Evolutionary conservation across 2,888 invertebrate genomes (phyloP).

Genomic region (Drosophila cognata): DNA sequence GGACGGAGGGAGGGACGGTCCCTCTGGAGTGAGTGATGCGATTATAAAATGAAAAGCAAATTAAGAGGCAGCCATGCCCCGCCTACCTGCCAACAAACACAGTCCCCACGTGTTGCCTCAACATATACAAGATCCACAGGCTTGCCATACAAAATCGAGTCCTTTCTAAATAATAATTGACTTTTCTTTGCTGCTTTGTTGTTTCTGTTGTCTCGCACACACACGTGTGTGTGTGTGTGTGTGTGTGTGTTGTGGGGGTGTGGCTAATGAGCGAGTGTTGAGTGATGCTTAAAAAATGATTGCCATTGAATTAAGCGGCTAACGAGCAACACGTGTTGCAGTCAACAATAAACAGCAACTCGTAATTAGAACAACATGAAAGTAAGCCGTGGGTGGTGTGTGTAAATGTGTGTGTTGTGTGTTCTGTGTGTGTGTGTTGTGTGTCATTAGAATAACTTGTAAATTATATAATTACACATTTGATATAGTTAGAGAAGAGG

Average conservation of each 20-base stretch:
- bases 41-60: conserved; percentile 69
- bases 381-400: neutral
- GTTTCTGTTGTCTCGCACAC: conserved; percentile 29
- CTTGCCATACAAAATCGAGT: conserved; percentile 11
- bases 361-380: conserved; percentile 5
- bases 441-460: neutral
- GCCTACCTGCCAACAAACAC: neutral
- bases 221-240: conserved; percentile 3
- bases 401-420: neutral
- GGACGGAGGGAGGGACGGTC: neutral
- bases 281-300: conserved; percentile 57
- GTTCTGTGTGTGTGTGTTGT: neutral
- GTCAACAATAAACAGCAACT: conserved; percentile 2
- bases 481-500: neutral
- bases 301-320: conserved; percentile 59
- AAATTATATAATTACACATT: neutral
- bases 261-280: conserved; percentile 45
- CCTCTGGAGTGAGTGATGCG: conserved; percentile 57
- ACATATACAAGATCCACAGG: conserved; percentile 5
- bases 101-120: neutral
- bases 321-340: conserved; percentile 63
- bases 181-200: conserved; percentile 35
- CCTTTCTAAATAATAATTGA: conserved; percentile 49
- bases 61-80: conserved; percentile 47
- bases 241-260: neutral